phyloP scores from a whole-genome alignment of 2,797 vertebrate species.

The Rousettus madagascariensis region DNA sequence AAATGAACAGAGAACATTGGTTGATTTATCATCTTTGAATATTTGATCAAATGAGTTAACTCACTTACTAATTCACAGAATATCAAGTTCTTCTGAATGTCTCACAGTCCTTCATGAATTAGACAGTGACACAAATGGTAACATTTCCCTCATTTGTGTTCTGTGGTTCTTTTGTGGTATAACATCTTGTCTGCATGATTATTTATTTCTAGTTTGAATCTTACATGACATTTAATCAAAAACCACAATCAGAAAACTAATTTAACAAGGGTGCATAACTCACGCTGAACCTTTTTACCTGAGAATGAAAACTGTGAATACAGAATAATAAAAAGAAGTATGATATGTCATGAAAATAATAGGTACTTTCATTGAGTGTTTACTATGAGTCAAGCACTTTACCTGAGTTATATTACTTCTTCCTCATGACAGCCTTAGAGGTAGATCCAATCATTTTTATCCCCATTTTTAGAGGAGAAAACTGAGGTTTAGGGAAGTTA shows the following conservation, averaged over 20 bases:
- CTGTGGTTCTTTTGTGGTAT: slow-evolving; percentile 43
- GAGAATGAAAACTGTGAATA: slow-evolving; percentile 45
- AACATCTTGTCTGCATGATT: slow-evolving; percentile 69
- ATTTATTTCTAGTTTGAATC: slow-evolving; percentile 76
- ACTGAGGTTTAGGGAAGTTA: background rate
- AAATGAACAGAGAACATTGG: slow-evolving; percentile 30
- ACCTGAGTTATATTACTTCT: background rate
- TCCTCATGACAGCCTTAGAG: background rate
- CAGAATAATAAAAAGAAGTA: slow-evolving; percentile 55
- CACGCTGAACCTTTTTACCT: slow-evolving; percentile 58
- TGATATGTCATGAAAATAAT: slow-evolving; percentile 22
- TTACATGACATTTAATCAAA: slow-evolving; percentile 80
- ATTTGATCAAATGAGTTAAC: slow-evolving; percentile 59
- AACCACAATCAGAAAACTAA: slow-evolving; percentile 75
- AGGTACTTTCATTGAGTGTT: background rate
- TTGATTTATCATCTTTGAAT: slow-evolving; percentile 55
- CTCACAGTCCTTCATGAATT: slow-evolving; percentile 26
- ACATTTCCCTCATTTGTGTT: slow-evolving; percentile 40
- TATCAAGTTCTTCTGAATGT: slow-evolving; percentile 48
- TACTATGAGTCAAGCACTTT: slow-evolving; percentile 18
- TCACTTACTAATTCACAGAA: slow-evolving; percentile 33
- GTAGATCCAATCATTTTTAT: background rate
- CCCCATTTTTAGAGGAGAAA: slow-evolving; percentile 38
- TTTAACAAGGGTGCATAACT: slow-evolving; percentile 74
- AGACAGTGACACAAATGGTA: slow-evolving; percentile 46